Evolutionary conservation across 2,888 invertebrate species (phyloP).

Genomic region (Melipona bicolor): DNA sequence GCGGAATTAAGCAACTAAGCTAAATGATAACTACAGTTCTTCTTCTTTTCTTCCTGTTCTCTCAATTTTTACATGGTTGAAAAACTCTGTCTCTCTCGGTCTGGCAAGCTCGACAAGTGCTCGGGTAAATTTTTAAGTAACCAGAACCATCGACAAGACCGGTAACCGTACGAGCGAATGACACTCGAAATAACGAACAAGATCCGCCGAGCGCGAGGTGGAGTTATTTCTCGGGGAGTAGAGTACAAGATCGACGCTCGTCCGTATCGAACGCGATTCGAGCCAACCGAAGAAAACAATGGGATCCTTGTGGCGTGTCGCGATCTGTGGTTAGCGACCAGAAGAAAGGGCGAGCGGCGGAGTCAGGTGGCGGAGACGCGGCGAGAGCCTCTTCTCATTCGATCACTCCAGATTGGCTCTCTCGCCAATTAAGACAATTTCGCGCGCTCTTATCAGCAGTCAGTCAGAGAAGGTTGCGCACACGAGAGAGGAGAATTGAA

Average conservation of each 20-base stretch:
- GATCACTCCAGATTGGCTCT: slow-evolving; percentile 73
- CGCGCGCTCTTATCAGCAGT: slow-evolving; percentile 77
- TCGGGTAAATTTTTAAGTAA: neutral
- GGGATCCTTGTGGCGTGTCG: slow-evolving; percentile 57
- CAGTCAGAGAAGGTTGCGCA: slow-evolving; percentile 69
- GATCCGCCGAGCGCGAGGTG: neutral
- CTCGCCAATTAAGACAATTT: slow-evolving; percentile 79
- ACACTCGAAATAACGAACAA: slow-evolving; percentile 41
- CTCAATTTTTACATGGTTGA: too few relatives aligned
- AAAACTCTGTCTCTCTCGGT: neutral
- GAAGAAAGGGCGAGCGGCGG: slow-evolving; percentile 58
- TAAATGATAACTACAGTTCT: neutral
- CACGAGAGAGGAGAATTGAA: slow-evolving; percentile 70
- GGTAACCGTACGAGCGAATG: neutral
- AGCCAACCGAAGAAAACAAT: slow-evolving; percentile 60
- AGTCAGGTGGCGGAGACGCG: slow-evolving; percentile 59
- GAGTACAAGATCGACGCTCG: slow-evolving; percentile 26
- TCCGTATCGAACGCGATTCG: slow-evolving; percentile 35
- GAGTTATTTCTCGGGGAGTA: neutral
- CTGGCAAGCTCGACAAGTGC: neutral
- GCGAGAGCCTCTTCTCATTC: slow-evolving; percentile 68
- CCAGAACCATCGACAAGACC: neutral
- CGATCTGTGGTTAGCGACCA: slow-evolving; percentile 24
- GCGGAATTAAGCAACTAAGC: neutral
- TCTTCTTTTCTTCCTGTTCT: neutral